Percentiles rank a stretch among this genome's conserved stretches.
Conservation (phyloP, 1,140 invertebrate species). For the Agraylea sexmaculata region DNA sequence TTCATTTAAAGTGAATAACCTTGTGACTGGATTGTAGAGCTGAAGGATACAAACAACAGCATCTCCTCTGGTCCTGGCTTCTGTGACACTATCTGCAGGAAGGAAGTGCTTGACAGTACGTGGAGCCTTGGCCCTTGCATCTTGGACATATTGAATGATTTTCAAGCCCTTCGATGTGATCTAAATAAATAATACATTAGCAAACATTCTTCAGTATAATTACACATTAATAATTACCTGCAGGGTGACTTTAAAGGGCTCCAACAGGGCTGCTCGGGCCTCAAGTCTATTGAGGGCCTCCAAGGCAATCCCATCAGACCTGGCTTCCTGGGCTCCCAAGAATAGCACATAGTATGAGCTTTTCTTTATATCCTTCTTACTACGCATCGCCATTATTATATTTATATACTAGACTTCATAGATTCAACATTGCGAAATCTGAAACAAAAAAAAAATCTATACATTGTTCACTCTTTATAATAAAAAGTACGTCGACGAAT, state of each 20-base stretch:
- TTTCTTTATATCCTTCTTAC: slow-evolving; percentile 82
- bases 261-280: slow-evolving; percentile 68
- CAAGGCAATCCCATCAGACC: slow-evolving; percentile 71
- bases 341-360: slow-evolving; percentile 98
- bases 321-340: slow-evolving; percentile 87
- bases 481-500: no score
- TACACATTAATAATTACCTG: no score
- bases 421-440: no score
- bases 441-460: no score
- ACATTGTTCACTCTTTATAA: no score
- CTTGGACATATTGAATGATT: slow-evolving; percentile 73
- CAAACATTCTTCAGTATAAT: no score
- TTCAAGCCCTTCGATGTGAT: slow-evolving; percentile 74
- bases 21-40: slow-evolving; percentile 83
- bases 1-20: no score
- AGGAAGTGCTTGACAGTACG: slow-evolving; percentile 85
- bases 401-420: no score
- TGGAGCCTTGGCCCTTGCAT: slow-evolving; percentile 25
- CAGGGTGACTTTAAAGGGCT: slow-evolving; percentile 83
- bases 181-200: neutral
- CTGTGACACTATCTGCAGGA: slow-evolving; percentile 84
- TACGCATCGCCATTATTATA: slow-evolving; percentile 50
- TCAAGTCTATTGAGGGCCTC: slow-evolving; percentile 77
- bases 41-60: slow-evolving; percentile 83
- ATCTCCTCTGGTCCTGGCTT: slow-evolving; percentile 75